Base-by-base conservation (phyloP, 64 coral and sea anemone species). In the Acropora tenuis region DNA sequence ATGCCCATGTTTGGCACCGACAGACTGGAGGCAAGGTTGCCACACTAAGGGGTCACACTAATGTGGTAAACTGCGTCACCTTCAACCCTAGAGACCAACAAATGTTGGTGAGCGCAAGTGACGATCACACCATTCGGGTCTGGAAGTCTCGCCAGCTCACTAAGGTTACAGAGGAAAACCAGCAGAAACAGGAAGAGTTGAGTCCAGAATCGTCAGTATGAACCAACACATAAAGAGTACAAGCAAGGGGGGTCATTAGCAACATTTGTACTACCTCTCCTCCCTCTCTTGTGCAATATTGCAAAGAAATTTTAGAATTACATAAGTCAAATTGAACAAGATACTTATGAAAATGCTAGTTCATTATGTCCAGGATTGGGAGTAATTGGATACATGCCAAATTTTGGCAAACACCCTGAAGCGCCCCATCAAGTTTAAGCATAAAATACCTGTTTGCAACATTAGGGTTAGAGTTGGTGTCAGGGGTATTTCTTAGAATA, bases 61-160 rank as follows among this genome's bases (percentile, higher is more conserved):
- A 97, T 79, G 92, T 97, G 0, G 95, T 97, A 15, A 97, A 97
- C 75, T 93, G 88, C 43, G 95, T 97, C n/a, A 88, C 95, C 0
- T 94, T 97, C 40, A 97, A 94, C 30, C 95, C 95, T n/a, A 66
- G 57, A 6, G 80, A 97, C 15, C 88, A 89, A 49, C 88, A 94
- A 17, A 94, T 97, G 83, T 40, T 97, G 59, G 89, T 97, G 3
- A 97, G 95, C 18, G 95, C 95, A 69, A 97, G 95, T 74, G 95
- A 97, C 91, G 95, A 97, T 43, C 88, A 97, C 47, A 97, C 92
- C 8, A 84, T 97, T 12, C 8, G 92, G 63, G 84, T 97, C 8
- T 97, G 95, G 95, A 97, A 76, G 58, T 97, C 95, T 3, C 63
- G 92, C 18, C 88, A 85, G 16, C 45, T 85, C 16, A 47, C 82